These are phyloP conservation scores for Aegithalos caudatus DNA, from an alignment of 2,113 vertebrate genomes.

Conservation along the genomic window DNA sequence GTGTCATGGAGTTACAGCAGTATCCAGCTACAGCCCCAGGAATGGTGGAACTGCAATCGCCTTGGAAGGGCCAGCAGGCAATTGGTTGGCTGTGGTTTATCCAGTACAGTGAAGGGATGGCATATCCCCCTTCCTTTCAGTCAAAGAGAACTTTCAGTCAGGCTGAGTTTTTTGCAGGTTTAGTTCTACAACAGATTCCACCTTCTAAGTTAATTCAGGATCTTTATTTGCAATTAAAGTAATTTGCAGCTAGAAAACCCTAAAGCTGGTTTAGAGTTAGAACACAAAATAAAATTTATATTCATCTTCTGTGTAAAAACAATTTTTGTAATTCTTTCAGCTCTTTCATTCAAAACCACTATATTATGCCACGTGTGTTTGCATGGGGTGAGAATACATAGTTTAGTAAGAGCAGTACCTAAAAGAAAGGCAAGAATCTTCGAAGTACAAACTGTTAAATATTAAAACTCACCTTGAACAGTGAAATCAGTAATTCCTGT, in stretches of 20 bases:
- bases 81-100: neutral
- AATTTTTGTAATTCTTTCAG: neutral
- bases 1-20: neutral
- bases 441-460: conserved; percentile 28
- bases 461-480: conserved; percentile 68
- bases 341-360: neutral
- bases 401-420: neutral
- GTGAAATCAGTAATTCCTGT: conserved; percentile 75
- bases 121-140: neutral
- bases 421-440: neutral
- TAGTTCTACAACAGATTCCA: neutral
- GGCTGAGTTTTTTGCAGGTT: neutral
- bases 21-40: neutral
- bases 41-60: neutral
- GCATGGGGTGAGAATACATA: neutral
- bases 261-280: neutral
- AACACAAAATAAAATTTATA: neutral
- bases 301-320: neutral
- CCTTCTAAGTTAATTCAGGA: neutral
- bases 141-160: neutral
- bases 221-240: neutral
- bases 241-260: neutral
- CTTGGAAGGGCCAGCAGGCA: neutral
- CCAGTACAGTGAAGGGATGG: neutral
- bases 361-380: neutral